Evolutionary conservation across 1,140 invertebrate genomes (phyloP), one percentile per base, ranked within the genome.

Genomic region (Panonychus citri): DNA sequence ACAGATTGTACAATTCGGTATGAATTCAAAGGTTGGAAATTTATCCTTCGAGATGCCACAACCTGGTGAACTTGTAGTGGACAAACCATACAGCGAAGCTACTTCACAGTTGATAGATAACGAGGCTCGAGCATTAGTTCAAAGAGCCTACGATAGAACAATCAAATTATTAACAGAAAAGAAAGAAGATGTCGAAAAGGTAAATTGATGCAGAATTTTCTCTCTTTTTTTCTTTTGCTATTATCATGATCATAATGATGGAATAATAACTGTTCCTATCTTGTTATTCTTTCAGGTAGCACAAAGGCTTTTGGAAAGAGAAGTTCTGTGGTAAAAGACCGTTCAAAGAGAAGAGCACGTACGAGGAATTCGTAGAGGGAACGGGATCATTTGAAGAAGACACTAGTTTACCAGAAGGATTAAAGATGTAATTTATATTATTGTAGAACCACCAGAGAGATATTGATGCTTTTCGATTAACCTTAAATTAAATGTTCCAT

Each of bases 301-400:
- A 43, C n/a, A 19, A 3, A 59, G 34, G 25, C 8, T 28, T 49
- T 63, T 26, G 28, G 15, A 25, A 28, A 85, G 93, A 67, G 95
- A 99, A 73, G 83, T 96, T 99, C 8, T 72, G 99, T 3, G 95
- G 95, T 4, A 73, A 78, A 43, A 73, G 95, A 62, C 95, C 95
- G 0, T 99, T 99, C 78, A 81, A 82, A 27, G 95, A 99, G 71
- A 98, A 97, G 72, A 93, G 91, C 17, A 97, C 94, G 5, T 99
- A 99, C 67, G 95, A 99, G 73, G 85, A 99, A 67, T 98, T 99
- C 72, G 94, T 99, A 1, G 91, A 91, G 72, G 94, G 93, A 1
- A 99, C 95, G 15, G 94, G 94, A 19, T 94, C 89, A 0, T 81
- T 95, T 62, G 93, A 97, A 63, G 94, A 98, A 70, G 86, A 98